Evolutionary conservation across 2,797 vertebrate species (phyloP).

Genomic region (Rhynchotus rufescens): DNA sequence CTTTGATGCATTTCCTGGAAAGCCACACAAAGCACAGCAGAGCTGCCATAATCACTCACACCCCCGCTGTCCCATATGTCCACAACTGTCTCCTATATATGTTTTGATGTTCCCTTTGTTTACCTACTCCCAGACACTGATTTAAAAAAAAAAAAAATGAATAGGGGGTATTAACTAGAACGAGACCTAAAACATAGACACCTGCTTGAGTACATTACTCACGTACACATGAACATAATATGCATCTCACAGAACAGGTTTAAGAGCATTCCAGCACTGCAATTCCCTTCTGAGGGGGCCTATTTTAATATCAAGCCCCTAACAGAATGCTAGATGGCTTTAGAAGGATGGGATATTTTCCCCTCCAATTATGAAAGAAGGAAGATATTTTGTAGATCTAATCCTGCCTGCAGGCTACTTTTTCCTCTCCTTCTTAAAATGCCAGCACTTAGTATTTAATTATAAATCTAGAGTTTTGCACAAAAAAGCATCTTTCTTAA

Average conservation of each 20-base stretch:
- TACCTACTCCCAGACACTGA: neutral
- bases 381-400: conserved; percentile 1
- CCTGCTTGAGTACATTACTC: neutral
- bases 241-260: neutral
- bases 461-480: conserved; percentile 2
- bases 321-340: neutral
- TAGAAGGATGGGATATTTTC: neutral
- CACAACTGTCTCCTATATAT: neutral
- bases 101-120: neutral
- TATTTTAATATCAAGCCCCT: neutral
- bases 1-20: conserved; percentile 19
- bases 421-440: neutral
- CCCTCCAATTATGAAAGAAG: neutral
- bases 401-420: conserved; percentile 15
- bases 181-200: neutral
- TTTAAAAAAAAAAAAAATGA: neutral
- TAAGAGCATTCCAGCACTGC: neutral
- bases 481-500: conserved; percentile 24
- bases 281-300: neutral
- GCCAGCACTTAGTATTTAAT: neutral
- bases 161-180: neutral
- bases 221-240: neutral
- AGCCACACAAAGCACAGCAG: neutral
- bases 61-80: neutral
- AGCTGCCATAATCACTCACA: conserved; percentile 30